Conservation (phyloP, 2,888 invertebrate genomes). For the Ferrisia virgata region DNA sequence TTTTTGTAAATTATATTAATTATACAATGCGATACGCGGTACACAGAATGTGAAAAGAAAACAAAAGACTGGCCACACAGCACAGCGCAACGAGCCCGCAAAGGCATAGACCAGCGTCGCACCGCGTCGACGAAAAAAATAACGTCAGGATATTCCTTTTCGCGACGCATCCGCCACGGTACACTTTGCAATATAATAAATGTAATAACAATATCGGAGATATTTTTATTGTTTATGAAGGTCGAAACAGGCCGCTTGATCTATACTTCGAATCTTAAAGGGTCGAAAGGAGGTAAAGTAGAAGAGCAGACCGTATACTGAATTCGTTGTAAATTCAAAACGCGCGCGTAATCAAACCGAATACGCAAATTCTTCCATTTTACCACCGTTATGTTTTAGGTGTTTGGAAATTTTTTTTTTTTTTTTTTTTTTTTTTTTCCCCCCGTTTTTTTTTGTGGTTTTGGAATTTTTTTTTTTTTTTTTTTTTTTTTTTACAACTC, state of each 20-base stretch:
- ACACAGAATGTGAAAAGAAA: background rate
- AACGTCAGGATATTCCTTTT: background rate
- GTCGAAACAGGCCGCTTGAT: background rate
- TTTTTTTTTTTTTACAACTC: background rate
- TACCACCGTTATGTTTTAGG: background rate
- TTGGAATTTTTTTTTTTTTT: background rate
- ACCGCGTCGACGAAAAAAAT: no score
- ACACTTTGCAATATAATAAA: slow-evolving; percentile 8
- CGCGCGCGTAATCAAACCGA: background rate
- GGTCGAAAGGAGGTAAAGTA: background rate
- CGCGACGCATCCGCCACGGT: background rate
- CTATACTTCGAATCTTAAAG: slow-evolving; percentile 21
- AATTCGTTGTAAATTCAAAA: slow-evolving; percentile 29
- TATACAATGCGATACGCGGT: slow-evolving; percentile 20
- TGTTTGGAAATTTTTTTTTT: background rate
- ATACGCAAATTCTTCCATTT: slow-evolving; percentile 15
- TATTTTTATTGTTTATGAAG: slow-evolving; percentile 38
- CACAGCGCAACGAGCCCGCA: no score
- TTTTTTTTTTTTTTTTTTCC: no score
- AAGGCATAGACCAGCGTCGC: background rate
- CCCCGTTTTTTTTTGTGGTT: no score
- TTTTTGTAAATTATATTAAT: slow-evolving; percentile 34
- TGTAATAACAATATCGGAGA: slow-evolving; percentile 39
- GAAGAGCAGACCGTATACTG: background rate
- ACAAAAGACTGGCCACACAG: background rate